Evolutionary conservation across 2,888 invertebrate genomes (phyloP), one percentile per base, ranked within the genome.

Genomic region (Ochropleura plecta): DNA sequence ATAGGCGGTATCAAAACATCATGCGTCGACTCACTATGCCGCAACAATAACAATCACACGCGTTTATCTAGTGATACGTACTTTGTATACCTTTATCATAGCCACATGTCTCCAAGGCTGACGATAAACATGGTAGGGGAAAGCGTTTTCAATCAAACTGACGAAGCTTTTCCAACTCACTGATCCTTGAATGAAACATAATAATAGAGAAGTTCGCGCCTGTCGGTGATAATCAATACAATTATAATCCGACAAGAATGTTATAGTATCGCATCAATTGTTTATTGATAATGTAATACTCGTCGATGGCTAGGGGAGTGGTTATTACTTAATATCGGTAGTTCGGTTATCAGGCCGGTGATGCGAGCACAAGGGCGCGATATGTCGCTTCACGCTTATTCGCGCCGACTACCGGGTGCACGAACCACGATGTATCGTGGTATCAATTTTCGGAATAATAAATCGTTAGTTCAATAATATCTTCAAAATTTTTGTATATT

Each of bases 311-410:
- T 90, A 91, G 93, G 93, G 96, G 94, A 94, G 95, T 92, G 94
- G 94, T 94, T 94, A 94, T 95, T 94, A 93, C 92, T 93, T 93
- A 94, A 94, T 95, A 95, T 94, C 93, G 91, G 90, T 89, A 93
- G 94, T 92, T 93, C 91, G 90, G 92, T 94, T 96, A 96, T 96
- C 95, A 92, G 94, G 68, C 87, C 93, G 91, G 85, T 92, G 95
- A 93, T 93, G 95, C 93, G 94, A 92, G 88, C 90, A 95, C 93
- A 93, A 94, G 92, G 91, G 92, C 91, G 91, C 91, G 94, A 94
- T 95, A 95, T 90, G 92, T 88, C 86, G 89, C 90, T 92, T 91
- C 91, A 93, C 90, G 92, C 90, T 91, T 91, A 90, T 91, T 91
- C 91, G 88, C 88, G 86, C 87, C 88, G 88, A 88, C 90, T 88